These are phyloP conservation scores for Helicolenus hilgendorfi DNA, from an alignment of 2,797 vertebrate genomes.

Conservation along the genomic window DNA sequence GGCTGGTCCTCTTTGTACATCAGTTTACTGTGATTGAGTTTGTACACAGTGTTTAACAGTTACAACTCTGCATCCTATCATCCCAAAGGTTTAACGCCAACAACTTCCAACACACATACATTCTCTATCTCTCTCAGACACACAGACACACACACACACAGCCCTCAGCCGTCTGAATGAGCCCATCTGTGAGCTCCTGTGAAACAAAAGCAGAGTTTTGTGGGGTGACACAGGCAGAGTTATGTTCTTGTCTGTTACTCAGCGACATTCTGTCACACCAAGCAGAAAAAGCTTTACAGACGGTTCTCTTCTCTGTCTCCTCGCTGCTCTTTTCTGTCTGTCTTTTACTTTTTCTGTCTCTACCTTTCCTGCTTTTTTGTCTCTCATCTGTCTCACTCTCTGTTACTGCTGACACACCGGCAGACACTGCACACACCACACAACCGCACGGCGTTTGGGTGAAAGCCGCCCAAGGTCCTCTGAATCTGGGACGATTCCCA, in stretches of 20 bases:
- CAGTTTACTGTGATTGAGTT: constrained; percentile 54
- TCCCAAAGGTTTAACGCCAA: constrained; percentile 38
- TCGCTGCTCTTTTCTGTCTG: constrained; percentile 3
- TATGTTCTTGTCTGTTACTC: constrained; percentile 45
- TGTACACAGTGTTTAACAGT: constrained; percentile 49
- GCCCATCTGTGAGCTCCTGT: constrained; percentile 82
- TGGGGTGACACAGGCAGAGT: constrained; percentile 58
- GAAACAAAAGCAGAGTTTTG: constrained; percentile 79
- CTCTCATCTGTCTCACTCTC: not conserved
- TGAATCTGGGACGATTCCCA: constrained; percentile 73
- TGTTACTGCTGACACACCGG: constrained; percentile 8
- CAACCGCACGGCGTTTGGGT: constrained; percentile 29
- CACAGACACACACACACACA: not conserved
- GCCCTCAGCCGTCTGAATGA: constrained; percentile 68
- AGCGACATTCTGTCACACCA: constrained; percentile 41
- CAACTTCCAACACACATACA: constrained; percentile 21
- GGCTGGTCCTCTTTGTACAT: constrained; percentile 45
- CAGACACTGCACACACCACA: constrained; percentile 19
- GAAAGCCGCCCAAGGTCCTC: constrained; percentile 51
- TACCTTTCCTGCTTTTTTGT: not conserved
- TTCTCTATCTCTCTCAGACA: not conserved
- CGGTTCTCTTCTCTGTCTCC: not conserved
- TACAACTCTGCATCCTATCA: constrained; percentile 29
- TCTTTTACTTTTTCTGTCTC: not conserved
- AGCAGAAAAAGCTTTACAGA: constrained; percentile 26